These are phyloP conservation scores for Ylistrum balloti DNA, from an alignment of 1,140 invertebrate genomes.

Conservation along the genomic window DNA sequence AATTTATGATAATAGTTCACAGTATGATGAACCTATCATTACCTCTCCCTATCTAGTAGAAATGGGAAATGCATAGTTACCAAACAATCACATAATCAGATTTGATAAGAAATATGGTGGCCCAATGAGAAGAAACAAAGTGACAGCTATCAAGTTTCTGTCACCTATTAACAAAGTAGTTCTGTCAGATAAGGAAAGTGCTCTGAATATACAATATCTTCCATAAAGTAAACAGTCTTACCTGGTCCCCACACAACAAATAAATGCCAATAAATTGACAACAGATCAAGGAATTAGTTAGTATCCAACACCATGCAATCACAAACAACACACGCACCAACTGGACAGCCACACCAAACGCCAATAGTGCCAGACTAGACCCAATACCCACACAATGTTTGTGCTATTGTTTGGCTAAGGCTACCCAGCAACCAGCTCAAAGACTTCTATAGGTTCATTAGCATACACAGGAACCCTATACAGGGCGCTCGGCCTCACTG, in stretches of 20 bases:
- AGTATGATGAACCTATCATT: no score
- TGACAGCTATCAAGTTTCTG: background rate
- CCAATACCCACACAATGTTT: background rate
- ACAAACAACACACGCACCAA: background rate
- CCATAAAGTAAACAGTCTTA: conserved; percentile 3
- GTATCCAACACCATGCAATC: background rate
- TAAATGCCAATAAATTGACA: conserved; percentile 8
- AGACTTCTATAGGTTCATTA: conserved; percentile 47
- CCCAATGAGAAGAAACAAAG: background rate
- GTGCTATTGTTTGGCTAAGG: conserved; percentile 51
- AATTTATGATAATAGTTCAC: background rate
- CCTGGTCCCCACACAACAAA: conserved; percentile 3
- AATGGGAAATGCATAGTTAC: no score
- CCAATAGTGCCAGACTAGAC: background rate
- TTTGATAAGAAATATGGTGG: background rate
- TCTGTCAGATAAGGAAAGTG: background rate
- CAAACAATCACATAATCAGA: background rate
- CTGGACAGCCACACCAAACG: background rate
- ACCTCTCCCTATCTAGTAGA: no score
- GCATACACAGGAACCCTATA: background rate
- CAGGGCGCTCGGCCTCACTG: background rate
- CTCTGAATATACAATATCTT: background rate
- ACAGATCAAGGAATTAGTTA: background rate
- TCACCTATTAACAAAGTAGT: background rate
- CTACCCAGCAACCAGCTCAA: conserved; percentile 59